Evolutionary conservation across 1,140 invertebrate species (phyloP).

Genomic region (Temnothorax curvispinosus): DNA sequence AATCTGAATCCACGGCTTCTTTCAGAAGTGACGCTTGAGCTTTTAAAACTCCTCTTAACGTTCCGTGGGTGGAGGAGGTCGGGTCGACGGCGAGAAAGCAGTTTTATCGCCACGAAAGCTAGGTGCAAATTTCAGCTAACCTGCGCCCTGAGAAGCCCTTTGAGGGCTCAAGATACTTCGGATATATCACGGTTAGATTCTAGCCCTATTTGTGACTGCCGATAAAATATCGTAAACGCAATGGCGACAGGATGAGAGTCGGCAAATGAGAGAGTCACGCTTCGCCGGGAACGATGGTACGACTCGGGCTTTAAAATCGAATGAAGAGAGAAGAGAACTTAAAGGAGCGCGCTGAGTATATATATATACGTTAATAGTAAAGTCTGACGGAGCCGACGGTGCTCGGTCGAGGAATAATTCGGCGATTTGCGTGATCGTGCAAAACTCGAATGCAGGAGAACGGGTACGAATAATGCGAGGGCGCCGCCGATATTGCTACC

Average conservation of each 20-base stretch:
- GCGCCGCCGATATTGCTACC: slow-evolving; percentile 61
- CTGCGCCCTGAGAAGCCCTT: slow-evolving; percentile 45
- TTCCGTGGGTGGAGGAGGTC: not conserved
- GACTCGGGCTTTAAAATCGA: slow-evolving; percentile 50
- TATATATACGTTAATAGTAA: slow-evolving; percentile 43
- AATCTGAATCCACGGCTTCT: slow-evolving; percentile 1
- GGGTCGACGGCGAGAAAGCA: slow-evolving; percentile 53
- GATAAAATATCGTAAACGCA: slow-evolving; percentile 68
- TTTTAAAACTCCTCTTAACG: slow-evolving; percentile 56
- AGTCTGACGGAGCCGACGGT: slow-evolving; percentile 23
- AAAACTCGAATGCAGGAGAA: slow-evolving; percentile 48
- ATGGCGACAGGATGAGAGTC: not conserved
- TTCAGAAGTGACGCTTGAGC: slow-evolving; percentile 38
- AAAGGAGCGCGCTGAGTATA: not conserved
- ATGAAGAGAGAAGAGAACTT: not conserved
- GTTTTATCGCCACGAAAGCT: slow-evolving; percentile 47
- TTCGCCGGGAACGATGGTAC: slow-evolving; percentile 27
- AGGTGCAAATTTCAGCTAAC: slow-evolving; percentile 66
- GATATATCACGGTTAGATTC: slow-evolving; percentile 49
- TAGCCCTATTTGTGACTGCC: slow-evolving; percentile 50
- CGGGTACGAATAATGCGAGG: slow-evolving; percentile 59
- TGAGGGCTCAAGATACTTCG: slow-evolving; percentile 50
- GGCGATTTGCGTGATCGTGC: slow-evolving; percentile 71
- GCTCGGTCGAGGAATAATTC: slow-evolving; percentile 66
- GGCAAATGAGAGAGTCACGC: slow-evolving; percentile 51